A percentile compares a stretch with the other conserved stretches of the same genome.
Evolutionary conservation across 2,797 vertebrate genomes (phyloP).

Genomic region (Gila robusta): DNA sequence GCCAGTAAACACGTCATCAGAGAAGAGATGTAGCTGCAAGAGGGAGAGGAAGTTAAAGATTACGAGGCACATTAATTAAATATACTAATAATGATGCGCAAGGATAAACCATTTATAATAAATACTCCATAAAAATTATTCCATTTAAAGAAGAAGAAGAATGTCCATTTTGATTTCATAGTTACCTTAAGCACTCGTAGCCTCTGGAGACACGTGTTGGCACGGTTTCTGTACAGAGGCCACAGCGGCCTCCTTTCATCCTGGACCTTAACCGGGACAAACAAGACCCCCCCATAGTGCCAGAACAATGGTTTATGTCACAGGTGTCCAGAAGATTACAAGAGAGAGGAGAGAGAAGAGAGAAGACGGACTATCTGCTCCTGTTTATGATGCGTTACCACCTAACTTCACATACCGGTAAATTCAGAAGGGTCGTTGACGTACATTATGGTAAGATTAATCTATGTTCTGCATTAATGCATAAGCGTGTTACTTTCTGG

Average conservation of each 20-base stretch:
- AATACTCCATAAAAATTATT: too few relatives aligned
- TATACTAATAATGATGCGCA: too few relatives aligned
- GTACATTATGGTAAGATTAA: background rate
- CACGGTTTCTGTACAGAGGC: slow-evolving; percentile 18
- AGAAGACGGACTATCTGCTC: background rate
- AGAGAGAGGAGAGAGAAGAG: background rate
- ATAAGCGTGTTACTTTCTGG: background rate
- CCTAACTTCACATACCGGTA: background rate
- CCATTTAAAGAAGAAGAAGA: too few relatives aligned
- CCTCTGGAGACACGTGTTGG: background rate
- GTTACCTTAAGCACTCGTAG: background rate
- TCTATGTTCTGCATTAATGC: background rate
- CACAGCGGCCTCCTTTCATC: slow-evolving; percentile 35
- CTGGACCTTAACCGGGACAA: slow-evolving; percentile 42
- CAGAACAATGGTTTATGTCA: slow-evolving; percentile 23
- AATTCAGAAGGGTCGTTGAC: background rate
- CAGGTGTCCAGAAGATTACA: background rate
- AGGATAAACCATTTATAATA: too few relatives aligned
- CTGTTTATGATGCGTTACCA: background rate
- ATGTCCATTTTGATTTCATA: too few relatives aligned
- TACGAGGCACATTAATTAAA: too few relatives aligned
- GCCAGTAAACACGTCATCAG: too few relatives aligned
- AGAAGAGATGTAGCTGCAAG: too few relatives aligned
- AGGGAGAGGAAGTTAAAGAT: too few relatives aligned
- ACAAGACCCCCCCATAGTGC: slow-evolving; percentile 55